phyloP scores from a whole-genome alignment of 2,113 vertebrate genomes.

The Shinisaurus crocodilurus region DNA sequence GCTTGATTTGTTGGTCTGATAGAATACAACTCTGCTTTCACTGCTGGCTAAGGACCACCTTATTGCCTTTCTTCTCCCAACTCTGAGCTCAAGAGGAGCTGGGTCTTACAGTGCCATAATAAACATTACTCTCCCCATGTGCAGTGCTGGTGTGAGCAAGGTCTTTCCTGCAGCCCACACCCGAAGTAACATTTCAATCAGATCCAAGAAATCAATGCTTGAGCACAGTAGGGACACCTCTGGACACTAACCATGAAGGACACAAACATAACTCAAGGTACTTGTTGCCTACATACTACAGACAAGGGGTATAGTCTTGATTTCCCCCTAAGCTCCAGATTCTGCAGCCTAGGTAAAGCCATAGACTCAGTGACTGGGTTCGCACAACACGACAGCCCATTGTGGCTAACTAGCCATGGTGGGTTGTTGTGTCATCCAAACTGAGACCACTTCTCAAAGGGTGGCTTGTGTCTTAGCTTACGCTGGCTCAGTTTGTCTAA shows the following conservation, averaged over 20 bases:
- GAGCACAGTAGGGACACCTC: not conserved
- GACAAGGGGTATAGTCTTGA: too few relatives aligned
- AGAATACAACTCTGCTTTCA: not conserved
- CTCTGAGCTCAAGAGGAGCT: too few relatives aligned
- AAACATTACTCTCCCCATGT: not conserved
- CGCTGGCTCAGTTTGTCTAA: too few relatives aligned
- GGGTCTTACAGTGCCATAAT: not conserved
- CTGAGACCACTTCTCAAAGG: too few relatives aligned
- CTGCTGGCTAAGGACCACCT: not conserved
- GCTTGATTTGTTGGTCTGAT: not conserved
- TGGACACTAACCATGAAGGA: not conserved
- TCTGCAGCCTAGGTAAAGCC: not conserved
- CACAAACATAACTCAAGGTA: constrained; percentile 11
- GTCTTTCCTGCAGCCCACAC: not conserved
- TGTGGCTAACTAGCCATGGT: too few relatives aligned
- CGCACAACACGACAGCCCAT: too few relatives aligned
- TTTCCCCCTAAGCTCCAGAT: not conserved
- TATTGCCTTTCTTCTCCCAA: not conserved
- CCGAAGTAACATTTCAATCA: not conserved
- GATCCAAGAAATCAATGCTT: not conserved
- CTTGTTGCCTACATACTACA: not conserved
- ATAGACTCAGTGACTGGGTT: not conserved
- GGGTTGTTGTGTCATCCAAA: too few relatives aligned
- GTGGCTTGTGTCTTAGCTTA: too few relatives aligned
- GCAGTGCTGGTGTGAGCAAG: not conserved